phyloP scores from a whole-genome alignment of 2,113 vertebrate species.

The Seriola aureovittata region DNA sequence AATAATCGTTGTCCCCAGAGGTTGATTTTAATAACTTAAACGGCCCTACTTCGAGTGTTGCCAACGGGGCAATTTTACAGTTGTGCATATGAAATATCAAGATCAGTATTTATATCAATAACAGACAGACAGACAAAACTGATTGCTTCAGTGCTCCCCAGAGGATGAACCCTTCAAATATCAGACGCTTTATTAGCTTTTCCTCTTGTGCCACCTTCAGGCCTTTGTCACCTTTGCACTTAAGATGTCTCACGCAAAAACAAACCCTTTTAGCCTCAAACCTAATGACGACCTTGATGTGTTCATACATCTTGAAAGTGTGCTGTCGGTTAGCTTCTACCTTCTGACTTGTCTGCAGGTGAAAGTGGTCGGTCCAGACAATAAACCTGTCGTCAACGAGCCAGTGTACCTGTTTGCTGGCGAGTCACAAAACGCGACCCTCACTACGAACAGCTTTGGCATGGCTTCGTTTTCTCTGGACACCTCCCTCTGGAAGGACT shows the following conservation, averaged over 20 bases:
- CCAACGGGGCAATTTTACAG: neutral
- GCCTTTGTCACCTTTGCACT: no score
- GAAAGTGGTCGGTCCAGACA: constrained; percentile 59
- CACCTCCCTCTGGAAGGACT: constrained; percentile 63
- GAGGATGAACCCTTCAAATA: neutral
- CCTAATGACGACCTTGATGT: neutral
- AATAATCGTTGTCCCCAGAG: no score
- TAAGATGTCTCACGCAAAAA: neutral
- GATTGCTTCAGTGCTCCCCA: neutral
- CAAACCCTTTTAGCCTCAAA: neutral
- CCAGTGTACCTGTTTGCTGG: constrained; percentile 47
- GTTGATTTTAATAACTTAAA: no score
- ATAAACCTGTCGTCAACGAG: constrained; percentile 48
- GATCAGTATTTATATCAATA: neutral
- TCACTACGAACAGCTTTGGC: constrained; percentile 73
- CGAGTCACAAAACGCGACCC: neutral
- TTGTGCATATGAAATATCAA: neutral
- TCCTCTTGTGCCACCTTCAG: no score
- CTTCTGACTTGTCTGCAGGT: constrained; percentile 68
- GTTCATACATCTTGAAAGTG: neutral
- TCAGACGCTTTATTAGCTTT: neutral
- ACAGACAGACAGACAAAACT: neutral
- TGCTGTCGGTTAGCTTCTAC: neutral
- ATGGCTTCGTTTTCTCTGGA: constrained; percentile 75
- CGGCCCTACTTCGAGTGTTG: no score